Evolutionary conservation across 2,888 invertebrate genomes (phyloP).

Genomic region (Caenorhabditis sp.): DNA sequence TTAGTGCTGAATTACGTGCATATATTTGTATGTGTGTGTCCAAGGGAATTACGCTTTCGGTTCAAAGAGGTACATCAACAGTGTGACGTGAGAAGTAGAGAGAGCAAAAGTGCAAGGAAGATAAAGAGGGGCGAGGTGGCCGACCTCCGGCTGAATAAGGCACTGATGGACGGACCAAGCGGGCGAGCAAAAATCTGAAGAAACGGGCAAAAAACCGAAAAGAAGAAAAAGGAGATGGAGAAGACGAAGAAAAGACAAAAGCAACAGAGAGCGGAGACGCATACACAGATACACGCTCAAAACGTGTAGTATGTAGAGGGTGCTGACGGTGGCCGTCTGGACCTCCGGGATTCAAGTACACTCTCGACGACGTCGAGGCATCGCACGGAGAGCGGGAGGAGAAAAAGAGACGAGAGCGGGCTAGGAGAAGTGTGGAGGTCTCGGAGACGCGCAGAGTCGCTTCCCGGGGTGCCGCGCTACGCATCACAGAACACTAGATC

Average conservation of each 20-base stretch:
- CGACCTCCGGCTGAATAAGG: constrained; percentile 29
- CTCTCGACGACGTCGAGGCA: constrained; percentile 29
- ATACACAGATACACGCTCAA: constrained; percentile 50
- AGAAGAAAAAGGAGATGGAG: constrained; percentile 27
- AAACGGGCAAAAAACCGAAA: constrained; percentile 17
- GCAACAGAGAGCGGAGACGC: constrained; percentile 39
- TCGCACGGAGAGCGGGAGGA: constrained; percentile 26
- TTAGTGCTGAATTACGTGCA: constrained; percentile 14
- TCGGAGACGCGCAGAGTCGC: constrained; percentile 12
- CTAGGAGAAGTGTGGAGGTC: constrained; percentile 24
- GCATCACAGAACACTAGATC: constrained; percentile 66
- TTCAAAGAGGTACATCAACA: neutral
- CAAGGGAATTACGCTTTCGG: constrained; percentile 17
- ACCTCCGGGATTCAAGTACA: constrained; percentile 26
- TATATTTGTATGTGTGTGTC: constrained; percentile 15
- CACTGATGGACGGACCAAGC: constrained; percentile 16
- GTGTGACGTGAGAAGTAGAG: neutral
- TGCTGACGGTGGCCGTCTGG: constrained; percentile 24
- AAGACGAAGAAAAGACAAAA: constrained; percentile 43
- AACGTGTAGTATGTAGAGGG: constrained; percentile 40
- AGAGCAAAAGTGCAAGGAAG: constrained; percentile 10
- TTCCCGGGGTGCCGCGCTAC: constrained; percentile 15
- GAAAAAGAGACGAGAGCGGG: constrained; percentile 40
- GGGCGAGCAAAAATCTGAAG: constrained; percentile 49
- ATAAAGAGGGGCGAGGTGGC: constrained; percentile 18